phyloP scores from a whole-genome alignment of 1,140 invertebrate genomes.

The Scylla paramamosain region DNA sequence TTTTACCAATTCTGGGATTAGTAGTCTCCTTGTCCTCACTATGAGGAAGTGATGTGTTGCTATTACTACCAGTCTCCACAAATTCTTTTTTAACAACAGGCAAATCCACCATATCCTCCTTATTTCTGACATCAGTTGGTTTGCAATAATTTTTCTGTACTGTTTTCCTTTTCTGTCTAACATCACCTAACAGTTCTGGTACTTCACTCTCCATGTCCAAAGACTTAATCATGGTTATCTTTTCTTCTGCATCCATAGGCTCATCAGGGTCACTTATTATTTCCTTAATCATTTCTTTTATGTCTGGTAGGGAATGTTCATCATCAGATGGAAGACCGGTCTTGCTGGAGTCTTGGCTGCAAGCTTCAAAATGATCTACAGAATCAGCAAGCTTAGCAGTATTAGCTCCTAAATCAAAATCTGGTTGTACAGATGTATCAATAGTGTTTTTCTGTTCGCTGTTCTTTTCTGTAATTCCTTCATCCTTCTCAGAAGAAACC shows the following conservation, averaged over 20 bases:
- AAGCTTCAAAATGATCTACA: background rate
- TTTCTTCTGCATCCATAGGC: background rate
- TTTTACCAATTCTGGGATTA: background rate
- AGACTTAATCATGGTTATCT: background rate
- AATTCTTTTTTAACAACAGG: no score
- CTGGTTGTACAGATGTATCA: background rate
- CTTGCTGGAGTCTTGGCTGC: background rate
- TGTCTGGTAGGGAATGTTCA: conserved; percentile 32
- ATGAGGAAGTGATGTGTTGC: no score
- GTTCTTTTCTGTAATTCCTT: no score
- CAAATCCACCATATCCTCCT: background rate
- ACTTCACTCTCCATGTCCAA: background rate
- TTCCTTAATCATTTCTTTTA: conserved; percentile 13
- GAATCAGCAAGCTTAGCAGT: background rate
- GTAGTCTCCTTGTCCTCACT: background rate
- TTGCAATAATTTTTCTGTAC: background rate
- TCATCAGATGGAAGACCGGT: conserved; percentile 16
- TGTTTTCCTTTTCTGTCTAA: background rate
- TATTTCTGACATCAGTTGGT: background rate
- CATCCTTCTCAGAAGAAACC: background rate
- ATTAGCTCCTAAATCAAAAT: background rate
- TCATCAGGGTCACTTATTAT: conserved; percentile 45
- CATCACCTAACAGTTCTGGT: background rate
- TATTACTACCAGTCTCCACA: no score
- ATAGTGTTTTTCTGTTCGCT: no score